Base-by-base conservation (phyloP, 2,113 vertebrate genomes). In the Solea solea region DNA sequence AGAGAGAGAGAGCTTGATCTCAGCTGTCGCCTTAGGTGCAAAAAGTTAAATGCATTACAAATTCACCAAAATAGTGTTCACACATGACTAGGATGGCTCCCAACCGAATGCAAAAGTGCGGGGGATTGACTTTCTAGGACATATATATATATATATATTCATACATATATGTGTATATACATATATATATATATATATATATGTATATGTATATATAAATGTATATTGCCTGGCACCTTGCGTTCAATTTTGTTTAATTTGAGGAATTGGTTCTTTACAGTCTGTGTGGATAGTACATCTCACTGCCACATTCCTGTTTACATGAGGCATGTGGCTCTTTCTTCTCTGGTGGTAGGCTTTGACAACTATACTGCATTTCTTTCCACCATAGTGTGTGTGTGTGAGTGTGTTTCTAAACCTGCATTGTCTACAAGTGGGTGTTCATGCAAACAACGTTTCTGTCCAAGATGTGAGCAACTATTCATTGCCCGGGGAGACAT, bases 401-500 rank as follows among this genome's bases (percentile, higher is more conserved):
- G 27, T 44, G 67, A n/a, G 12, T 64, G 69, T 83, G 67, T 54
- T 27, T 81, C 41, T 60, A 69, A 62, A 64, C 66, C 78, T 77
- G 21, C 13, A 1, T 49, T 68, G 62, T 72, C 81, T 85, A 72
- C 80, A 78, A 74, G 71, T 39, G 49, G 13, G 56, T 85, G 78
- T 88, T 82, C 82, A 79, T 15, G 46, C 72, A 76, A 78, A 81
- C 81, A 70, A 57, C 67, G 69, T 71, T 79, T 82, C 79, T 76
- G 74, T 70, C 73, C 67, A 53, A 55, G 65, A 82, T 63, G 72
- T 56, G 76, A 78, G 73, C 69, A 72, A 69, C 63, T 74, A 67
- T 68, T 79, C 72, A 76, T 68, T 15, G 76, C 87, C 80, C 54
- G 21, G 64, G 78, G 87, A 74, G 54, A 81, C 66, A n/a, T 77